Percentiles rank a stretch among this genome's conserved stretches.
Evolutionary conservation across 2,797 vertebrate species (phyloP).

Genomic region (Tadarida brasiliensis): DNA sequence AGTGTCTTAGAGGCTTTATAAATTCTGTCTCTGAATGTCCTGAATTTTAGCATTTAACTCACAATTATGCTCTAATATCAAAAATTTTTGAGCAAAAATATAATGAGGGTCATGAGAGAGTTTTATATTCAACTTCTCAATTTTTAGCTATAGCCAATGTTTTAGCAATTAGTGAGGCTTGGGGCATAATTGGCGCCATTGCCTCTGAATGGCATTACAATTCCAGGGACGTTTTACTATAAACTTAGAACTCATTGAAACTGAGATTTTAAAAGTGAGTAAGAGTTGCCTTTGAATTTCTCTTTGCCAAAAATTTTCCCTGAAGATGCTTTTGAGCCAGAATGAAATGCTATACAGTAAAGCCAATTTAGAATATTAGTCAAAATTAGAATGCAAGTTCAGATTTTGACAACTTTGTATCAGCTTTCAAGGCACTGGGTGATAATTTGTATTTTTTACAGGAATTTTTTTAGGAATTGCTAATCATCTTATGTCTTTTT

Average conservation of each 20-base stretch:
- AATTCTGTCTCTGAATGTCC: conserved; percentile 68
- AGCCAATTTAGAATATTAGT: conserved; percentile 62
- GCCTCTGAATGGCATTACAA: not conserved
- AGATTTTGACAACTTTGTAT: conserved; percentile 58
- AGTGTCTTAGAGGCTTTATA: conserved; percentile 76
- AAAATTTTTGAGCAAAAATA: conserved; percentile 72
- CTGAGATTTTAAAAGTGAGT: conserved; percentile 56
- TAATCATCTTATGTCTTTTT: not conserved
- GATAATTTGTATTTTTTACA: conserved; percentile 52
- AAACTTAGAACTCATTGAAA: conserved; percentile 54
- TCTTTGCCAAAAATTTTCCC: conserved; percentile 64
- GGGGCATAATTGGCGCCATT: conserved; percentile 55
- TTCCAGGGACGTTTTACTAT: conserved; percentile 10
- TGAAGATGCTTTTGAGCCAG: conserved; percentile 31
- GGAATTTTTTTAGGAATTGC: conserved; percentile 37
- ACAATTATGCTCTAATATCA: conserved; percentile 57
- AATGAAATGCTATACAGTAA: conserved; percentile 48
- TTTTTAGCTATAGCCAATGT: conserved; percentile 41
- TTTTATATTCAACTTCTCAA: conserved; percentile 64
- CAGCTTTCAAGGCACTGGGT: conserved; percentile 1
- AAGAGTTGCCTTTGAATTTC: conserved; percentile 65
- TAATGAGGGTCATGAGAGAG: conserved; percentile 52
- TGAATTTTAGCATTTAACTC: conserved; percentile 72
- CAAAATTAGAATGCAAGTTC: conserved; percentile 54
- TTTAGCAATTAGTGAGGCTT: conserved; percentile 48